Conservation (phyloP, 1,140 invertebrate species). For the Meloidogyne chitwoodi region DNA sequence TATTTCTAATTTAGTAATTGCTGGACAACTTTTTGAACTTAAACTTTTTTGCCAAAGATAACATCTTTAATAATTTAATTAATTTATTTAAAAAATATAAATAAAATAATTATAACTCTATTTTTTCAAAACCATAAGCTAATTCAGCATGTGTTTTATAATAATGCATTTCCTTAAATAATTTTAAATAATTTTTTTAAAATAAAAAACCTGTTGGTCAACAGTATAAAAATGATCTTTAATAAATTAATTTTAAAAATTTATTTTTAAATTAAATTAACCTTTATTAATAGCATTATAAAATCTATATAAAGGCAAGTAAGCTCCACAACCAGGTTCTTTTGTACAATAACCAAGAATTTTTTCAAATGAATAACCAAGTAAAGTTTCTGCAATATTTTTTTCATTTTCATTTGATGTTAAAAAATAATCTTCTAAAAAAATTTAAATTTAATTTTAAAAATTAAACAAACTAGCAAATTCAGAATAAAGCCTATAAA, state of each 20-base stretch:
- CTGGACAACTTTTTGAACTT: conserved; percentile 33
- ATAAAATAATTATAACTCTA: conserved; percentile 21
- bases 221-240: conserved; percentile 44
- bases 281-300: conserved; percentile 50
- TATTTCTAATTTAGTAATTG: conserved; percentile 11
- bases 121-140: conserved; percentile 43
- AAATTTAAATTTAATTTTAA: not conserved
- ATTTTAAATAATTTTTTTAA: not conserved
- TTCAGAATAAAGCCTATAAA: conserved; percentile 47
- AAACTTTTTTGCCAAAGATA: conserved; percentile 43
- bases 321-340: conserved; percentile 52
- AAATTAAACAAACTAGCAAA: conserved; percentile 36
- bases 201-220: conserved; percentile 17
- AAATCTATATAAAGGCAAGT: conserved; percentile 51
- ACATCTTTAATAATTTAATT: conserved; percentile 19
- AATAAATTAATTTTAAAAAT: conserved; percentile 16
- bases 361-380: conserved; percentile 47
- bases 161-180: conserved; percentile 43
- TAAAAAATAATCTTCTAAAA: conserved; percentile 49
- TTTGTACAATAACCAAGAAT: conserved; percentile 49
- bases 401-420: conserved; percentile 45
- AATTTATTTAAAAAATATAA: not conserved
- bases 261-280: conserved; percentile 12
- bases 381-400: conserved; percentile 38
- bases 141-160: conserved; percentile 48